Evolutionary conservation across 2,888 invertebrate genomes (phyloP), one percentile per base, ranked within the genome.

Genomic region (Athalia cordata): DNA sequence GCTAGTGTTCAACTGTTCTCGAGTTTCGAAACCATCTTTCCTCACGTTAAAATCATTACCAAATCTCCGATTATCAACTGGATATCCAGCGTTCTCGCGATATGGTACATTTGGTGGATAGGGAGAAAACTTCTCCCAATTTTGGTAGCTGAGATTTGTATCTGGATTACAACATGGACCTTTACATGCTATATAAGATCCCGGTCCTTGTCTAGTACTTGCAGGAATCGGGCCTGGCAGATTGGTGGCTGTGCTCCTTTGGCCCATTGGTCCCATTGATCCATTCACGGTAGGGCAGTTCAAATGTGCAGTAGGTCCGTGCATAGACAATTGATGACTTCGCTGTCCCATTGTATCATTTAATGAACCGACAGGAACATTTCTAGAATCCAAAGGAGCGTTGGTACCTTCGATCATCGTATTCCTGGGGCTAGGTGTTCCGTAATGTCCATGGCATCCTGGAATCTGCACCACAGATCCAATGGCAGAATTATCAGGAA

Each of bases 111-210:
- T 83, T n/a, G 84, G 78, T 68, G 84, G 85, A 79, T 88, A 88
- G 7, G 84, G 81, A 9, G 83, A 82, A 67, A 82, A 88, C 77
- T 87, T 86, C 9, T 87, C 88, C 88, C 88, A 88, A n/a, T 84
- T 83, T 45, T 86, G 88, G 77, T 88, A 88, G 57, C 80, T 79
- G 64, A 86, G 80, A 52, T 83, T 87, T 5, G 85, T 78, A 61
- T 87, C 87, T 2, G 85, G 83, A 79, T 86, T 85, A 72, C 89
- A 89, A 59, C 90, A 90, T 4, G 85, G 80, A n/a, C 85, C 88
- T 72, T 89, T 89, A 57, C 90, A 90, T 3, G 87, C 79, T 5
- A 82, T 79, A 67, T 82, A 83, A 43, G 84, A 81, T 52, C 81
- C 81, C 3, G 82, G 75, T 4, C 81, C 82, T 76, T 85, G 83